Base-by-base conservation (phyloP, 2,888 invertebrate species). In the Cephus rjabovi region DNA sequence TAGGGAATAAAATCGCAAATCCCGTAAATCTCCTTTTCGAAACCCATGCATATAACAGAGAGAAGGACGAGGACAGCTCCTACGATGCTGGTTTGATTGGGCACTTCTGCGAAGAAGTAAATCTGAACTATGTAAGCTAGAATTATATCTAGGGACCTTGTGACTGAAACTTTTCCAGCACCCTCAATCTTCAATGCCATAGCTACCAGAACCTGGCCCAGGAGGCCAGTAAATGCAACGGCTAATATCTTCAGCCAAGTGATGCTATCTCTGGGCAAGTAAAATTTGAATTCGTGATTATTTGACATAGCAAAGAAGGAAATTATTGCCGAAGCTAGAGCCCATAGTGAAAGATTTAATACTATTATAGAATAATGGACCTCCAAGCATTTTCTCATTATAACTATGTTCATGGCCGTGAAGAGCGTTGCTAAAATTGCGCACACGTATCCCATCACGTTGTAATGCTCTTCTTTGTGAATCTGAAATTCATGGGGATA, bases 121-220 rank as follows among this genome's bases (percentile, higher is more conserved):
- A 92, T 88, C 85, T 92, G 92, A 33, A 92, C 87, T 30, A 92
- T 76, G 75, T 92, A 93, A 15, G 92, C 92, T 34, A 93, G 84
- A 68, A 92, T 92, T 75, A 93, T 92, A 79, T 92, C 93, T 78
- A 93, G 86, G 0, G 92, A 92, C 77, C 93, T 86, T 0, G 92
- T 92, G 9, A 92, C 92, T 4, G 93, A 92, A 1, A 93, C 92
- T 80, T 92, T 90, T 23, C 92, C 92, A n/a, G 92, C 92, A 1
- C 92, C 91, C 84, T 93, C 93, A 79, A 92, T 90, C 80, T 92
- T 89, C 34, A 93, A 86, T 0, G 93, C 92, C 40, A 91, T 91
- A 1, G 92, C 92, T 11, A 93, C 92, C 6, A 93, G 83, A 68
- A 92, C 87, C 86, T 93, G 92, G 4, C 92, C 92, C 4, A 86